These are phyloP conservation scores for Eupristina koningsbergeri DNA, from an alignment of 1,140 invertebrate species.

Conservation along the genomic window DNA sequence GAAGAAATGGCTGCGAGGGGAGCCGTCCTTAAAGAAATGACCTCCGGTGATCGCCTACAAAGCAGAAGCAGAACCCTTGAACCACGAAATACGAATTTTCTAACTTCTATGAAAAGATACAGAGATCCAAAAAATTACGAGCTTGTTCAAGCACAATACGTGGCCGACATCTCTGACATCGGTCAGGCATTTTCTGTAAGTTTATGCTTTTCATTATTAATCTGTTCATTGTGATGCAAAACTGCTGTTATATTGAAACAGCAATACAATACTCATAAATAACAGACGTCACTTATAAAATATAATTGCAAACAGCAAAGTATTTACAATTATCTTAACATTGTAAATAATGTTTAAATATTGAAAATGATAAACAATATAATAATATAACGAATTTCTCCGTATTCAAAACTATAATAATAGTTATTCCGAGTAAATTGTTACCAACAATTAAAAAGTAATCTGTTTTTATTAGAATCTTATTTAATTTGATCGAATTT, in stretches of 20 bases:
- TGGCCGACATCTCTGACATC: conserved; percentile 56
- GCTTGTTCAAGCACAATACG: conserved; percentile 54
- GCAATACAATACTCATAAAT: neutral
- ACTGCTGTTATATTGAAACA: too few species aligned
- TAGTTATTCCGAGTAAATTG: too few species aligned
- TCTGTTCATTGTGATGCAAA: neutral
- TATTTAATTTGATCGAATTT: too few species aligned
- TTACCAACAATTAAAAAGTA: too few species aligned
- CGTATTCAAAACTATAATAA: too few species aligned
- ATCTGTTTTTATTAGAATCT: too few species aligned
- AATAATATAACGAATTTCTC: too few species aligned
- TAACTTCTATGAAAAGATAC: conserved; percentile 53
- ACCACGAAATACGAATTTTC: conserved; percentile 48
- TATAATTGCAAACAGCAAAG: neutral
- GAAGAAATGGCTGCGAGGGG: conserved; percentile 77
- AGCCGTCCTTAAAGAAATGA: conserved; percentile 74
- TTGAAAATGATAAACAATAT: too few species aligned
- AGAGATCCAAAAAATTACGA: conserved; percentile 57
- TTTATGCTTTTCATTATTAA: conserved; percentile 1
- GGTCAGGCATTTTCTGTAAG: conserved; percentile 60
- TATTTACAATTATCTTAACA: too few species aligned
- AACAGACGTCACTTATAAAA: neutral
- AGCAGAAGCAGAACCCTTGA: neutral
- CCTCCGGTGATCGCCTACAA: conserved; percentile 66
- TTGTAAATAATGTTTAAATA: too few species aligned